Evolutionary conservation across 2,888 invertebrate genomes (phyloP).

Genomic region (Argyresthia albistria): DNA sequence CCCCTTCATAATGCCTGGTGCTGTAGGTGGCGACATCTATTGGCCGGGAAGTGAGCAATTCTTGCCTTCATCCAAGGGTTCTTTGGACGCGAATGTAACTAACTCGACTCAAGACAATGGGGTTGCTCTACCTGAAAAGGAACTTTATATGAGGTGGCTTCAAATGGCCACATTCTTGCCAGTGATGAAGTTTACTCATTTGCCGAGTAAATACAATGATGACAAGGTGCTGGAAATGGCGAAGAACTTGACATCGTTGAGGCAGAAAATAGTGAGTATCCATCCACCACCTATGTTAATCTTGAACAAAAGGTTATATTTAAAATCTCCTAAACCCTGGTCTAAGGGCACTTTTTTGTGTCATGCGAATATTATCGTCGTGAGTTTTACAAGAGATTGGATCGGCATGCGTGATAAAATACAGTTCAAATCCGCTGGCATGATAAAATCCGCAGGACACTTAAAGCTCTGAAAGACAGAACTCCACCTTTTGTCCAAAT

Average conservation of each 20-base stretch:
- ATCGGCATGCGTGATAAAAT: no score
- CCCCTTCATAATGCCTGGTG: conserved; percentile 93
- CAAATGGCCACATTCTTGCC: conserved; percentile 93
- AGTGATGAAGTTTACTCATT: conserved; percentile 90
- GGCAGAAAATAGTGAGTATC: conserved; percentile 79
- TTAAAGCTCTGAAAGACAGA: no score
- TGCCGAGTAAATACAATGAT: conserved; percentile 91
- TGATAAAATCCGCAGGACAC: no score
- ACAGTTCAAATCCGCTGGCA: no score
- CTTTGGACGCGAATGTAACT: conserved; percentile 28
- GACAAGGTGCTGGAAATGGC: conserved; percentile 83
- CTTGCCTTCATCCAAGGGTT: conserved; percentile 64
- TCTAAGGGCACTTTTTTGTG: no score
- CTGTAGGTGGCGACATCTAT: conserved; percentile 91
- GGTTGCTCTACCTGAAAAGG: conserved; percentile 78
- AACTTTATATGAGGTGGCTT: conserved; percentile 91
- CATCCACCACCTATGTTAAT: background rate
- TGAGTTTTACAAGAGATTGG: background rate
- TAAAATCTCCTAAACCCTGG: background rate
- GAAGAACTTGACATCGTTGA: conserved; percentile 79
- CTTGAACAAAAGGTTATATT: background rate
- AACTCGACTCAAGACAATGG: conserved; percentile 51
- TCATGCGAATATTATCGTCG: no score
- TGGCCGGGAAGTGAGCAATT: conserved; percentile 73
- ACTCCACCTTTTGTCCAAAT: no score